A percentile compares a stretch with the other conserved stretches of the same genome.
Conservation (phyloP, 2,888 invertebrate genomes). For the Drosophila pseudotakahashii region DNA sequence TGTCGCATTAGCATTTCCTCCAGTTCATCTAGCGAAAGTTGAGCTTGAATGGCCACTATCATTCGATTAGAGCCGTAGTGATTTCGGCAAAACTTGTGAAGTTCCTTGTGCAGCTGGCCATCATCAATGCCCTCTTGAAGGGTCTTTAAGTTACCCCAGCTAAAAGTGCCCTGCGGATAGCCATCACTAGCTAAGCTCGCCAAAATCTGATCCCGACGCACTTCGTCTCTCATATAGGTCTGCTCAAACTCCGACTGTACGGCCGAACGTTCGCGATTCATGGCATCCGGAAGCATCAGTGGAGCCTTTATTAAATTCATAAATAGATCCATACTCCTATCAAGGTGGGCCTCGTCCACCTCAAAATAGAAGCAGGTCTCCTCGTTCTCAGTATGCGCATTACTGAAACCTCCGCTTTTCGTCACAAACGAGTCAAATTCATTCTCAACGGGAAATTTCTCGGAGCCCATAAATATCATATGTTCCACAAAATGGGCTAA, state of each 20-base stretch:
- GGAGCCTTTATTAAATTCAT: constrained; percentile 95
- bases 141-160: constrained; percentile 93
- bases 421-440: constrained; percentile 92
- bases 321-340: constrained; percentile 91
- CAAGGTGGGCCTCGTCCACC: constrained; percentile 91
- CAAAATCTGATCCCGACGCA: constrained; percentile 91
- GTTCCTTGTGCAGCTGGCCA: constrained; percentile 88
- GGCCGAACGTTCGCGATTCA: constrained; percentile 93
- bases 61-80: constrained; percentile 95
- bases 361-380: constrained; percentile 95
- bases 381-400: constrained; percentile 95
- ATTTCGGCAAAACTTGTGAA: constrained; percentile 90
- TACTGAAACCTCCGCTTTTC: constrained; percentile 93
- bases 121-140: constrained; percentile 88
- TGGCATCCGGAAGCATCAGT: constrained; percentile 92
- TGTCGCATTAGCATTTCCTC: constrained; percentile 84
- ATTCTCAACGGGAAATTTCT: constrained; percentile 94
- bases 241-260: constrained; percentile 96
- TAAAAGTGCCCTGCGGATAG: constrained; percentile 91
- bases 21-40: constrained; percentile 79
- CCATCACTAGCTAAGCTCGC: constrained; percentile 88
- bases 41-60: constrained; percentile 92
- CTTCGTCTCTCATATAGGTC: constrained; percentile 89
- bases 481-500: constrained; percentile 94
- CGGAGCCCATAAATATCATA: constrained; percentile 97